These are phyloP conservation scores for Polymixis lichenea DNA, from an alignment of 2,888 invertebrate genomes.

Conservation along the genomic window DNA sequence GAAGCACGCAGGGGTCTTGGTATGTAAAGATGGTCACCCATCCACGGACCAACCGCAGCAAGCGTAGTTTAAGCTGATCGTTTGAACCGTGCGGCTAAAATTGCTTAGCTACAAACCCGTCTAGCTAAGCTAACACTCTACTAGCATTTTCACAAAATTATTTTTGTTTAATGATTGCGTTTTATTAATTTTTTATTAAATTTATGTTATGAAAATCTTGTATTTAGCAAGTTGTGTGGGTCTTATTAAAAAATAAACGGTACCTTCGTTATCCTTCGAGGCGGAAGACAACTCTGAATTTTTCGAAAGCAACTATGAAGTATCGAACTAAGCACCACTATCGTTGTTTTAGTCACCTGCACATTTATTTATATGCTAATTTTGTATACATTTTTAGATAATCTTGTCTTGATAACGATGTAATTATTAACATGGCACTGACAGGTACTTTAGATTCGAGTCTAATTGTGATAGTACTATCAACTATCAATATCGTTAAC, in stretches of 20 bases:
- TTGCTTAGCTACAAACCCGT: too few relatives aligned
- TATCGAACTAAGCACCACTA: background rate
- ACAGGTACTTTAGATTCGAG: conserved; percentile 27
- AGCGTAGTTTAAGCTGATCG: too few relatives aligned
- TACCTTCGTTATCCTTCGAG: background rate
- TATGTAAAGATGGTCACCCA: too few relatives aligned
- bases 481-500: conserved; percentile 23
- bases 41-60: too few relatives aligned
- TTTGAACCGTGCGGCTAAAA: too few relatives aligned
- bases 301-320: background rate
- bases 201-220: too few relatives aligned
- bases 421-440: conserved; percentile 21
- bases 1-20: too few relatives aligned
- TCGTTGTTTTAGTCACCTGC: conserved; percentile 3
- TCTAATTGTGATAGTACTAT: conserved; percentile 33
- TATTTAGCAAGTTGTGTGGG: too few relatives aligned
- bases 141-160: too few relatives aligned
- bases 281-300: background rate
- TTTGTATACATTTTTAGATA: background rate
- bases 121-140: too few relatives aligned
- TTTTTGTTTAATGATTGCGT: too few relatives aligned
- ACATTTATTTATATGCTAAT: conserved; percentile 19
- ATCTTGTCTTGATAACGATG: conserved; percentile 33
- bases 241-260: background rate
- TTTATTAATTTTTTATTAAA: too few relatives aligned